Evolutionary conservation across 2,888 invertebrate species (phyloP).

Genomic region (Halocaridina rubra): DNA sequence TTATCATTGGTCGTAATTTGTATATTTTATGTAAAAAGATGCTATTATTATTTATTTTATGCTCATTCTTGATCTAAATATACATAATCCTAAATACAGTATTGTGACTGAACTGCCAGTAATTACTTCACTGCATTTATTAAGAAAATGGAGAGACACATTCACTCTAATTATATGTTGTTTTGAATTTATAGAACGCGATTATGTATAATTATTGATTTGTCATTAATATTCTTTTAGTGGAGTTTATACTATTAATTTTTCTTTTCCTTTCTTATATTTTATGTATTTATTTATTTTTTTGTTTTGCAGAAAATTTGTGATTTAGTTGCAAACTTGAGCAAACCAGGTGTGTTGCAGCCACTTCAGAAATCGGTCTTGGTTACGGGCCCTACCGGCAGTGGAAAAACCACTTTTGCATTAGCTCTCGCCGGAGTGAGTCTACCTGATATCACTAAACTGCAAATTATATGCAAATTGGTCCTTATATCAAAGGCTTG

Average conservation of each 20-base stretch:
- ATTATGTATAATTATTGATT: not conserved
- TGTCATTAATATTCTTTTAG: not conserved
- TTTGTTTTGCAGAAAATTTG: conserved; percentile 21
- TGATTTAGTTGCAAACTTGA: conserved; percentile 34
- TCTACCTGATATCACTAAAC: no score
- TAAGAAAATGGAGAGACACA: no score
- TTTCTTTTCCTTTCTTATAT: not conserved
- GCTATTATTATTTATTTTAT: no score
- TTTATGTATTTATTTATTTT: not conserved
- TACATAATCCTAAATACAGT: no score
- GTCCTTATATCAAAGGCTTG: no score
- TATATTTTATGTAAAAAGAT: no score
- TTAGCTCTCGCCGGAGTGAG: conserved; percentile 47
- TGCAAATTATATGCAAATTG: no score
- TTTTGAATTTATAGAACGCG: not conserved
- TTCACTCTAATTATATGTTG: not conserved
- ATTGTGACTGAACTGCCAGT: no score
- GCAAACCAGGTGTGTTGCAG: conserved; percentile 23
- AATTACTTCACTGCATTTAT: no score
- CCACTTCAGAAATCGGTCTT: conserved; percentile 44
- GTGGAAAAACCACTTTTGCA: conserved; percentile 46
- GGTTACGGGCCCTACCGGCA: conserved; percentile 40
- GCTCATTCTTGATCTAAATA: no score
- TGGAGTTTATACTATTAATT: not conserved
- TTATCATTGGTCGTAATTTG: no score